Percentiles rank a stretch among this genome's conserved stretches.
Conservation (phyloP, 2,888 invertebrate genomes). For the Chydorus sphaericus region DNA sequence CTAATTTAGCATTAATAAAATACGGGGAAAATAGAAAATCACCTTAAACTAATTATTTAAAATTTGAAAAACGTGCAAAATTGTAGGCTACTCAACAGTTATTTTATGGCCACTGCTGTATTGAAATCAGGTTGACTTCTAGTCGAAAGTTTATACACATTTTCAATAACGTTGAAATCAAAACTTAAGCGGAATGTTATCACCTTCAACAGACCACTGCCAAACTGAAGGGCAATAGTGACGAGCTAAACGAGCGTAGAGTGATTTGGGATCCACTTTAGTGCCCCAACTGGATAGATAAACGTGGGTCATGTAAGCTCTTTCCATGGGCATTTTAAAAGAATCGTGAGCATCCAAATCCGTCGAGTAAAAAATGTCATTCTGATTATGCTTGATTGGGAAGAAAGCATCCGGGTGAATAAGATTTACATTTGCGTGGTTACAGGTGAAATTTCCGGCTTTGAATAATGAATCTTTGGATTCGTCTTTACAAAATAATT, state of each 20-base stretch:
- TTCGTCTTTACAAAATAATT: neutral
- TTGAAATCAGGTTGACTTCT: too few relatives aligned
- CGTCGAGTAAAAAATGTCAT: neutral
- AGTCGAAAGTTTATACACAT: too few relatives aligned
- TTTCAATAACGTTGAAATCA: too few relatives aligned
- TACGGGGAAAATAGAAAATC: too few relatives aligned
- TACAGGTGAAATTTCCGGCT: neutral
- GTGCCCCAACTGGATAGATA: constrained; percentile 1
- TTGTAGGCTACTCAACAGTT: too few relatives aligned
- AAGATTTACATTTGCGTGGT: neutral
- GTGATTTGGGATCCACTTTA: neutral
- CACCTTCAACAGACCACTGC: neutral
- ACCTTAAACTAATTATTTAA: too few relatives aligned
- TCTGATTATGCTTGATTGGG: neutral
- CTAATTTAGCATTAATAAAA: too few relatives aligned
- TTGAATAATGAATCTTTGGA: neutral
- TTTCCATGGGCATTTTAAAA: neutral
- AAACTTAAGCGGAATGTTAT: neutral
- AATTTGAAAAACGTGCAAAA: too few relatives aligned
- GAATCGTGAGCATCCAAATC: neutral
- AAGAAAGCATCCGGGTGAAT: neutral
- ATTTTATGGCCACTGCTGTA: too few relatives aligned
- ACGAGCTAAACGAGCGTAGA: neutral
- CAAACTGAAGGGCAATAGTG: constrained; percentile 3
- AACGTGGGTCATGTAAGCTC: constrained; percentile 1